A percentile compares a stretch with the other conserved stretches of the same genome.
Conservation (phyloP, 2,888 invertebrate species). For the Thecocarcelia acutangulata region DNA sequence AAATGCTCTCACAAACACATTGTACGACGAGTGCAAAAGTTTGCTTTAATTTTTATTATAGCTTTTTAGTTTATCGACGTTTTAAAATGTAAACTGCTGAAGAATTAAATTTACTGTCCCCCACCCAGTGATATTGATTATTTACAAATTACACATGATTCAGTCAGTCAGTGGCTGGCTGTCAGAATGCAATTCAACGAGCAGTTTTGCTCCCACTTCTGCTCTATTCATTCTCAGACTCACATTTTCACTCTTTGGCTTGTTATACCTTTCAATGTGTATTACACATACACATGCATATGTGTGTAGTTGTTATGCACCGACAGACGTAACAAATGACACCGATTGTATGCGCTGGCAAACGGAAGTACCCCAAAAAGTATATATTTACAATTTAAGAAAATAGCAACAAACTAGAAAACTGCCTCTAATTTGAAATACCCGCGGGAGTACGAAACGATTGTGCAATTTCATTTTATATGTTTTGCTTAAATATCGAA, state of each 20-base stretch:
- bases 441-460: conserved; percentile 38
- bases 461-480: conserved; percentile 22
- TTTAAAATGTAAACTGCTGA: conserved; percentile 11
- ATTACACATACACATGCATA: not conserved
- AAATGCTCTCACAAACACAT: not conserved
- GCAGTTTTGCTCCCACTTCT: conserved; percentile 18
- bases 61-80: conserved; percentile 22
- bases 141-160: conserved; percentile 64
- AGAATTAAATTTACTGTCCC: conserved; percentile 46
- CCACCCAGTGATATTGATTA: conserved; percentile 65
- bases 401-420: conserved; percentile 38
- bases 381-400: conserved; percentile 24
- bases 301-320: not conserved
- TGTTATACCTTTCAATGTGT: conserved; percentile 28
- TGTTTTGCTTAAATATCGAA: conserved; percentile 15
- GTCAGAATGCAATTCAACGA: conserved; percentile 18
- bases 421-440: conserved; percentile 41
- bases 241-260: conserved; percentile 39
- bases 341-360: conserved; percentile 24
- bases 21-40: not conserved
- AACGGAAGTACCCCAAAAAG: conserved; percentile 50
- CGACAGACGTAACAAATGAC: conserved; percentile 33
- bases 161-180: conserved; percentile 39
- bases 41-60: conserved; percentile 29
- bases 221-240: conserved; percentile 38